Base-by-base conservation (phyloP, 2,888 invertebrate species). In the Spisula solida region DNA sequence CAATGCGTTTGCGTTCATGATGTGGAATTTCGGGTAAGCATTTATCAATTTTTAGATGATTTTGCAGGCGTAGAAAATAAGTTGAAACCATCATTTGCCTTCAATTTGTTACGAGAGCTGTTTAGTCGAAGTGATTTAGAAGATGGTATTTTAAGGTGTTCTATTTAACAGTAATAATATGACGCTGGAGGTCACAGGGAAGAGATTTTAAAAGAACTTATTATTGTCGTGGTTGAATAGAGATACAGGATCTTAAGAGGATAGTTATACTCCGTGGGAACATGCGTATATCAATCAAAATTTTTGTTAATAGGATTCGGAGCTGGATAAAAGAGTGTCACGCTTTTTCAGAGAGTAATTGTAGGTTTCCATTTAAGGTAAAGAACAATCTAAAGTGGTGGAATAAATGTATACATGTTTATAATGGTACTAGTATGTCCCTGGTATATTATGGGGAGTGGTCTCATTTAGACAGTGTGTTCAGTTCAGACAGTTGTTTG, bases 391-490 rank as follows among this genome's bases (percentile, higher is more conserved):
- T 41, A 41, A 0, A 34, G 10, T 79, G 79, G 31, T 10, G 41
- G 41, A 8, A 47, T 12, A 80, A 56, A 70, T 82, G 86, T 55
- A 29, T 88, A 14, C 83, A 82, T 41, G 6, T 34, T 10, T 88
- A 85, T 51, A 88, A 88, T 85, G 88, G 90, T 51, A 82, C 88
- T 80, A n/a, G n/a, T n/a, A n/a, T n/a, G n/a, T 88, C 88, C 0
- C 29, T 90, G 48, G 85, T 90, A 31, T 34, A 48, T 41, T 41
- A 79, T 66, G 85, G 86, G n/a, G 20, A 60, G 0, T 88, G 88
- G 86, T 86, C 86, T 86, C 41, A 41, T 2, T 2, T 41, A 8
- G 41, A 41, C 8, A 8, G 8, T 5, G 41, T 41, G 2, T 41
- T 41, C 41, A 41, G 41, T 41, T 41, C 41, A 41, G 2, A 41